Base-by-base conservation (phyloP, 2,888 invertebrate genomes). In the Nemapogon koenigi region DNA sequence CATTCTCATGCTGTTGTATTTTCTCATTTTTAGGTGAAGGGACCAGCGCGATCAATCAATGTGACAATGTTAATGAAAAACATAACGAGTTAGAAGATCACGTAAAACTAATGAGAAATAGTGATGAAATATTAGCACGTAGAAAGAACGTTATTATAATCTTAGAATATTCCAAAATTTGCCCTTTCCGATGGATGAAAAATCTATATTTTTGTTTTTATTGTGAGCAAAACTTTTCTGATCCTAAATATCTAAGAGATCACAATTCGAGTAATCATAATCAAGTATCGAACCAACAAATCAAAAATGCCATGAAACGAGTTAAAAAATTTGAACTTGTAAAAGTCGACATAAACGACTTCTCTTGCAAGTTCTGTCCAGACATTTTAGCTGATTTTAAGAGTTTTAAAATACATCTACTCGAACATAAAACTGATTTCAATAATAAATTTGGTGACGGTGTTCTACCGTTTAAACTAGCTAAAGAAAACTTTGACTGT, bases 1-100 rank as follows among this genome's bases (percentile, higher is more conserved):
- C n/a, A n/a, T n/a, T n/a, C n/a, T n/a, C n/a, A n/a, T n/a, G n/a
- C n/a, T n/a, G n/a, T n/a, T n/a, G 51, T 55, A 0, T 59, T 68
- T 72, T 57, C 46, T 71, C 57, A 57, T 67, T 73, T 72, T 63
- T 75, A 75, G 73, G 71, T 72, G 55, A 62, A 38, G 57, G 49
- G 43, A 50, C 51, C 17, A 6, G 11, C 11, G 15, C 16, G 15
- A 31, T 6, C n/a, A 16, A 16, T 4, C 4, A 22, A 15, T 36
- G 47, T 39, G 45, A 49, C 14, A 25, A 25, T 22, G 8, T 13
- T 8, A 15, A 46, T 43, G 53, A 53, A 45, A 49, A 45, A 35
- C 42, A 50, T 37, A 52, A 11, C 11, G 15, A n/a, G 4, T 13
- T 16, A 32, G 27, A 32, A 8, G 15, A 38, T 16, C 22, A 16